Evolutionary conservation across 2,113 vertebrate species (phyloP).

Genomic region (Tychaedon coryphoeus): DNA sequence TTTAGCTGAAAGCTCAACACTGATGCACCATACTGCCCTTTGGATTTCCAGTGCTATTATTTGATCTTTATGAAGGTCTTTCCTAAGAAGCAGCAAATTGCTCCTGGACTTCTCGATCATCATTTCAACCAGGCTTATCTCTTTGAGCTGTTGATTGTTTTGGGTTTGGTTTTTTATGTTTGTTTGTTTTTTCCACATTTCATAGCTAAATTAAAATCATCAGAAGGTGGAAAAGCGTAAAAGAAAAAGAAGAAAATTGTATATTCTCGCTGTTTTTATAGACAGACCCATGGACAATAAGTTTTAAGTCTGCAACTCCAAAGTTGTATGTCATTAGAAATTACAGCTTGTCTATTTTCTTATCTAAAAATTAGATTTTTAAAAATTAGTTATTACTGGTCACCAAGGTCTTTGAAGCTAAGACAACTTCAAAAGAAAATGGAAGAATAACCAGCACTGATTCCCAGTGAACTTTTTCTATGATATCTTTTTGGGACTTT

Average conservation of each 20-base stretch:
- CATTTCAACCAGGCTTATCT: background rate
- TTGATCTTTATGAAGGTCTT: background rate
- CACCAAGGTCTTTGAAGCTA: background rate
- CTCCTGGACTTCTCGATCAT: background rate
- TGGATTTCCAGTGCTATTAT: background rate
- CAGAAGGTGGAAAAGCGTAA: background rate
- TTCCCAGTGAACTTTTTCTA: background rate
- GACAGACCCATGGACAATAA: background rate
- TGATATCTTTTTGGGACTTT: background rate
- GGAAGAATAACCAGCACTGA: background rate
- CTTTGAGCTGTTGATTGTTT: background rate
- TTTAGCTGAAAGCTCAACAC: background rate
- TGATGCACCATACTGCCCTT: background rate
- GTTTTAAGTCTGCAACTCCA: background rate
- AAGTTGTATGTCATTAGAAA: background rate
- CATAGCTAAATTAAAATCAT: background rate
- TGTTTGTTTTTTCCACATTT: background rate
- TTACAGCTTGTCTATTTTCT: background rate
- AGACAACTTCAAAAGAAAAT: slow-evolving; percentile 42
- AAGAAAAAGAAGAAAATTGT: background rate
- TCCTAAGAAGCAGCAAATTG: background rate
- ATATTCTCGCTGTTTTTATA: background rate
- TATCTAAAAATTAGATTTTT: background rate
- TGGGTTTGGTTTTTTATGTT: too few species aligned
- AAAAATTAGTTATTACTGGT: background rate